phyloP scores from a whole-genome alignment of 2,888 invertebrate genomes.

The Archips xylosteana region DNA sequence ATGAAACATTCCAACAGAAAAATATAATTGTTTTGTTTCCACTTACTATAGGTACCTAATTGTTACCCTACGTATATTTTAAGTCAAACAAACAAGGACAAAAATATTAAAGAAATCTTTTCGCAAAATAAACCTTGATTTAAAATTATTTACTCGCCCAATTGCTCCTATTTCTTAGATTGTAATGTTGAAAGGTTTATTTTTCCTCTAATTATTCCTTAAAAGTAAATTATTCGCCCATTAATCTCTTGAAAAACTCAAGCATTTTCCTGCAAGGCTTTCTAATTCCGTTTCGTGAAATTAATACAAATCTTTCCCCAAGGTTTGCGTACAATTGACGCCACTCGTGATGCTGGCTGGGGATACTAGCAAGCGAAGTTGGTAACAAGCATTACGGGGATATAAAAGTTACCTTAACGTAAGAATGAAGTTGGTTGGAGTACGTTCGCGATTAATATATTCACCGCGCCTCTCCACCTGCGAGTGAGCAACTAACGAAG shows the following conservation, averaged over 20 bases:
- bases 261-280: slow-evolving; percentile 18
- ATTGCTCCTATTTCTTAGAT: slow-evolving; percentile 9
- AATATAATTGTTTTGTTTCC: background rate
- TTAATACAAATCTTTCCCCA: slow-evolving; percentile 16
- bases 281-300: slow-evolving; percentile 20
- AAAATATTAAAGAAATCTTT: background rate
- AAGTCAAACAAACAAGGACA: background rate
- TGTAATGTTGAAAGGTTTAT: slow-evolving; percentile 8
- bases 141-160: background rate
- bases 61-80: background rate
- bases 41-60: too few relatives aligned
- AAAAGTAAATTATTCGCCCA: slow-evolving; percentile 13
- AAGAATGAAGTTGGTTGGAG: slow-evolving; percentile 45
- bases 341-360: background rate
- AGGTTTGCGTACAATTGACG: slow-evolving; percentile 1
- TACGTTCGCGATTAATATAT: slow-evolving; percentile 55
- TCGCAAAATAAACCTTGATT: background rate
- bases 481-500: slow-evolving; percentile 79
- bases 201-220: slow-evolving; percentile 20
- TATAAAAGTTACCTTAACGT: slow-evolving; percentile 38
- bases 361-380: background rate
- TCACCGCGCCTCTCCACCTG: slow-evolving; percentile 59
- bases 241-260: slow-evolving; percentile 9
- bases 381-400: slow-evolving; percentile 30
- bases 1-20: background rate